Conservation (phyloP, 1,140 invertebrate genomes). For the Berghia stephanieae region DNA sequence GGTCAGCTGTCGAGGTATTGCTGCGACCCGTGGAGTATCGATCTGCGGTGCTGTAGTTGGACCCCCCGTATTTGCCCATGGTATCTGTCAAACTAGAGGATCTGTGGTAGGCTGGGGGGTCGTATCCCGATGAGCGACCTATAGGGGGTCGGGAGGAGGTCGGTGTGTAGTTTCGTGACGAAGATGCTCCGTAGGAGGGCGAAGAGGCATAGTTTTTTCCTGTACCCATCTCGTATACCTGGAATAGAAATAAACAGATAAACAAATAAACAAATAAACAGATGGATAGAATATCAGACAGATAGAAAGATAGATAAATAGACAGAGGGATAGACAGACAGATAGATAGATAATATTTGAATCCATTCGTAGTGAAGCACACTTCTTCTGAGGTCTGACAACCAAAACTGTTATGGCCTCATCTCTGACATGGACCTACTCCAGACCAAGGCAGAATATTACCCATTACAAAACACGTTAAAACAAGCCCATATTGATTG, state of each 20-base stretch:
- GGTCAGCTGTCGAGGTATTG: constrained; percentile 39
- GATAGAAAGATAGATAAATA: constrained; percentile 9
- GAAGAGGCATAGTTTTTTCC: constrained; percentile 43
- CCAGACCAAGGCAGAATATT: too few relatives aligned
- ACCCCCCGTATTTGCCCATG: constrained; percentile 41
- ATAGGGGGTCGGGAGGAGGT: constrained; percentile 34
- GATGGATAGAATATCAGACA: background rate
- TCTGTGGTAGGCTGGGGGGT: constrained; percentile 32
- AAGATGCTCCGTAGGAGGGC: constrained; percentile 30
- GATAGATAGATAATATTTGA: background rate
- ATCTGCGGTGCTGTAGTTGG: too few relatives aligned
- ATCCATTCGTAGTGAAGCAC: background rate
- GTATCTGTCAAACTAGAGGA: constrained; percentile 40
- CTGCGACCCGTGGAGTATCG: constrained; percentile 23
- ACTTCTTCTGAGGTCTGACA: background rate
- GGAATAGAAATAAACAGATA: constrained; percentile 6
- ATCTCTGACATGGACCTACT: too few relatives aligned
- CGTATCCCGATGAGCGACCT: constrained; percentile 41
- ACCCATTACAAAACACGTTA: too few relatives aligned
- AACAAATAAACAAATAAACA: background rate
- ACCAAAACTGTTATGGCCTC: background rate
- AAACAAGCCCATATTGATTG: background rate
- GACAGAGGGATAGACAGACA: background rate
- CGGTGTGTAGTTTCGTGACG: constrained; percentile 40
- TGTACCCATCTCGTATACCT: constrained; percentile 42